Conservation (phyloP, 2,888 invertebrate species). For the Platypus cylindrus region DNA sequence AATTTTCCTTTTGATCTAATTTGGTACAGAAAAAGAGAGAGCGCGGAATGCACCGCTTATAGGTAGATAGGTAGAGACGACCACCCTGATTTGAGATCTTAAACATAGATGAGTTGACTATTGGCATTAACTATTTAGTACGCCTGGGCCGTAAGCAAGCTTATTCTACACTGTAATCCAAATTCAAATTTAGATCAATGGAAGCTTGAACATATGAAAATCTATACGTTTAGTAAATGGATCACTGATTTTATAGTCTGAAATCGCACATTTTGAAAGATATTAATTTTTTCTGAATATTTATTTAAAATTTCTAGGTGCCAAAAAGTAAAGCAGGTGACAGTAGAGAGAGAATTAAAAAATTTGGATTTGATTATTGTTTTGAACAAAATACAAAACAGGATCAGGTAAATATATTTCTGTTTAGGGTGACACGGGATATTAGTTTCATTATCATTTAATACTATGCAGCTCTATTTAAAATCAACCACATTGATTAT, state of each 20-base stretch:
- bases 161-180: too few relatives aligned
- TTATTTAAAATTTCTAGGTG: slow-evolving; percentile 34
- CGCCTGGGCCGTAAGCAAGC: too few relatives aligned
- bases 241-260: too few relatives aligned
- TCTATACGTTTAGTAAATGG: too few relatives aligned
- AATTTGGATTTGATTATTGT: slow-evolving; percentile 52
- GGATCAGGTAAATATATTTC: slow-evolving; percentile 31
- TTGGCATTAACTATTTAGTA: too few relatives aligned
- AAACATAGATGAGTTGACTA: neutral
- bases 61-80: neutral
- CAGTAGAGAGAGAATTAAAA: slow-evolving; percentile 48
- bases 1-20: slow-evolving; percentile 20
- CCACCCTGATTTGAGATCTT: neutral
- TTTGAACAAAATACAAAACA: slow-evolving; percentile 43
- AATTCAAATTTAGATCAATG: too few relatives aligned
- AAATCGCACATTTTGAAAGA: too few relatives aligned
- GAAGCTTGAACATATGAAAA: too few relatives aligned
- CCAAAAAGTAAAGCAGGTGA: slow-evolving; percentile 53
- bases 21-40: slow-evolving; percentile 9
- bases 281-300: neutral
- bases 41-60: slow-evolving; percentile 1
- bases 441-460: too few relatives aligned
- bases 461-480: too few relatives aligned
- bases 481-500: too few relatives aligned
- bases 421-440: too few relatives aligned